phyloP scores from a whole-genome alignment of 1,140 invertebrate genomes.

The Stratiolaelaps scimitus region DNA sequence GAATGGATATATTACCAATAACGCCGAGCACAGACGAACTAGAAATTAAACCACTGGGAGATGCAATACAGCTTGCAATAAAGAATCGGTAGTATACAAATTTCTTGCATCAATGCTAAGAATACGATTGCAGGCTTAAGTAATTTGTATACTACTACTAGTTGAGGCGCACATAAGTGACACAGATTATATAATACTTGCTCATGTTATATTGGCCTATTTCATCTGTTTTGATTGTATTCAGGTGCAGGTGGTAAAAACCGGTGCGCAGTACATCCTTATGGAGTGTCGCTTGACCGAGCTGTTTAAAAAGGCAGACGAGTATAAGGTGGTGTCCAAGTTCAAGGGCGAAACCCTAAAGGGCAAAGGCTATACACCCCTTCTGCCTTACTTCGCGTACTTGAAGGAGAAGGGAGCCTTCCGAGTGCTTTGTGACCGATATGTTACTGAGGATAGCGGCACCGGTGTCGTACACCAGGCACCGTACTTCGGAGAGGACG shows the following conservation, averaged over 20 bases:
- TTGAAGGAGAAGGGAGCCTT: conserved; percentile 59
- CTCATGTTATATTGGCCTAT: too few species aligned
- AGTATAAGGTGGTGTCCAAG: conserved; percentile 60
- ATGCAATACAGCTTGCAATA: too few species aligned
- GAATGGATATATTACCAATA: too few species aligned
- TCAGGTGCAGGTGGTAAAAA: conserved; percentile 46
- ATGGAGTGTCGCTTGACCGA: conserved; percentile 69
- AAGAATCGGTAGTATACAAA: too few species aligned
- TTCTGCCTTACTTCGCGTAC: conserved; percentile 74
- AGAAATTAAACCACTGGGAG: too few species aligned
- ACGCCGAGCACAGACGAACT: too few species aligned
- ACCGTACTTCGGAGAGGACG: conserved; percentile 86
- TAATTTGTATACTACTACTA: too few species aligned
- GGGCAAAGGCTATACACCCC: conserved; percentile 70
- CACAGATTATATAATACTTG: too few species aligned
- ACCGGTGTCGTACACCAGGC: conserved; percentile 98
- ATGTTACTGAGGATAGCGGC: conserved; percentile 91
- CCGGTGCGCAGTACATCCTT: conserved; percentile 63
- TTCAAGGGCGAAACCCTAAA: conserved; percentile 68
- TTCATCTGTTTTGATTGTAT: conserved; percentile 24
- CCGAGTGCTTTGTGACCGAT: conserved; percentile 68
- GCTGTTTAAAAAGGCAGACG: conserved; percentile 62
- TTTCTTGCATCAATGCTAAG: conserved; percentile 38
- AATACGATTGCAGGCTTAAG: conserved; percentile 29
- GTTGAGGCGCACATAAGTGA: too few species aligned